Base-by-base conservation (phyloP, 2,888 invertebrate genomes). In the Physocephala rufipes region DNA sequence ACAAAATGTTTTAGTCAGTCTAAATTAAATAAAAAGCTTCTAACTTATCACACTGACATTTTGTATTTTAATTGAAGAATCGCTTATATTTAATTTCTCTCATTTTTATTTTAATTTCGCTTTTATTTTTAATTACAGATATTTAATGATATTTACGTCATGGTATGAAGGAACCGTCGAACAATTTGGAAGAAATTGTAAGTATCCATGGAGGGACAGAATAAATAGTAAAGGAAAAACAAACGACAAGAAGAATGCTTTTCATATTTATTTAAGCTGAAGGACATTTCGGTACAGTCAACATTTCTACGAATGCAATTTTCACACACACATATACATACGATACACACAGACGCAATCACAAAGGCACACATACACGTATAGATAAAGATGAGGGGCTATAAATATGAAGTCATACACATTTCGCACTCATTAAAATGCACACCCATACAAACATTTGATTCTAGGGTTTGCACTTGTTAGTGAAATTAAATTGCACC, bases 81-180 rank as follows among this genome's bases (percentile, higher is more conserved):
- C 19, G 19, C 9, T 30, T n/a, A n/a, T n/a, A n/a, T n/a, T n/a
- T n/a, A n/a, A n/a, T n/a, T n/a, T n/a, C n/a, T n/a, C n/a, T n/a
- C n/a, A n/a, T n/a, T n/a, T n/a, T n/a, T n/a, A n/a, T n/a, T n/a
- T n/a, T n/a, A n/a, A n/a, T n/a, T 61, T 12, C 15, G 21, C 19
- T 21, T n/a, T 30, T 64, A 62, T 62, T 66, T 24, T 71, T 70
- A 36, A 36, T 36, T 36, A 36, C 47, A 24, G 65, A 0, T 70
- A n/a, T 70, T 76, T 75, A 43, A 74, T 76, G 77, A 75, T 73
- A 71, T 68, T 75, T 75, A 75, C 77, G 77, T 73, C 76, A 78
- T 78, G 77, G 77, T 76, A 78, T 78, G 77, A 78, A 78, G 77
- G 77, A 78, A 72, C 77, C 77, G 75, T 75, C 77, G 74, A 76